A percentile compares a stretch with the other conserved stretches of the same genome.
Evolutionary conservation across 1,140 invertebrate genomes (phyloP).

Genomic region (Drosophila fuyamai): DNA sequence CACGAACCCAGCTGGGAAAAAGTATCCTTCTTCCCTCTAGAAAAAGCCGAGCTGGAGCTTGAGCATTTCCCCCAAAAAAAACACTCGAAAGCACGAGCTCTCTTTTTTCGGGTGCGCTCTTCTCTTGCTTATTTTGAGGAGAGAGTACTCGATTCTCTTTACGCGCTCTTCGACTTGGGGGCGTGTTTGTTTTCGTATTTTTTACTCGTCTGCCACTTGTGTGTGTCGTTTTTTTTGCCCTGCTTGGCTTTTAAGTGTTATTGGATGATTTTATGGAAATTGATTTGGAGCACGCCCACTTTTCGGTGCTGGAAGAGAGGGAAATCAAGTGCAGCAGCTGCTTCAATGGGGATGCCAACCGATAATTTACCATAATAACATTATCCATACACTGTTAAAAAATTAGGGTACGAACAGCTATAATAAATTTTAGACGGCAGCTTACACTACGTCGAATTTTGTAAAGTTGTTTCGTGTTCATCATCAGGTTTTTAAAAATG

Average conservation of each 20-base stretch:
- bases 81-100: slow-evolving; percentile 53
- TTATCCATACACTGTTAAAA: slow-evolving; percentile 37
- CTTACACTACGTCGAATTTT: too few relatives aligned
- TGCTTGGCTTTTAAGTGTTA: slow-evolving; percentile 68
- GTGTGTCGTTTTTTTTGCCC: slow-evolving; percentile 26
- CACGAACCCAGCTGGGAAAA: slow-evolving; percentile 62
- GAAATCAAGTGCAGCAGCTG: slow-evolving; percentile 63
- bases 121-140: slow-evolving; percentile 28
- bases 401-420: not conserved
- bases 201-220: slow-evolving; percentile 48
- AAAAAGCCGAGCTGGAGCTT: slow-evolving; percentile 45
- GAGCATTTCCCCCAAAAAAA: slow-evolving; percentile 29
- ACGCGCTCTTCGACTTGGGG: slow-evolving; percentile 59
- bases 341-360: slow-evolving; percentile 35
- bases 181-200: slow-evolving; percentile 77
- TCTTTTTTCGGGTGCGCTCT: slow-evolving; percentile 21
- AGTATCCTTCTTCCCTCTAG: slow-evolving; percentile 50
- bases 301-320: slow-evolving; percentile 10
- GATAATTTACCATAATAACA: slow-evolving; percentile 56
- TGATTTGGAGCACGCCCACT: slow-evolving; percentile 73
- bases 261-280: slow-evolving; percentile 81
- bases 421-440: not conserved
- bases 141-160: slow-evolving; percentile 27
- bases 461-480: too few relatives aligned
- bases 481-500: too few relatives aligned